Evolutionary conservation across 1,140 invertebrate species (phyloP).

Genomic region (Pentalonia nigronervosa): DNA sequence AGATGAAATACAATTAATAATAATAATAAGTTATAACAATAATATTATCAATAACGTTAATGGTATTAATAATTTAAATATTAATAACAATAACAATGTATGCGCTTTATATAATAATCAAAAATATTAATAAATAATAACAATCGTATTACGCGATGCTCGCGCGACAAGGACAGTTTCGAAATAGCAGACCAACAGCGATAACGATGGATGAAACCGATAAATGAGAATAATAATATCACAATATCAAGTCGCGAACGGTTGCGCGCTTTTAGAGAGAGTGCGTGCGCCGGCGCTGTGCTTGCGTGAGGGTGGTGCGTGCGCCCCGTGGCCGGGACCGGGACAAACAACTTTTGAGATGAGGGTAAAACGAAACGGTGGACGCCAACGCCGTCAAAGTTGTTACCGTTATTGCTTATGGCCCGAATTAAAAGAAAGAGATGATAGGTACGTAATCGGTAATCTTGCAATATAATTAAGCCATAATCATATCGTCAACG

Average conservation of each 20-base stretch:
- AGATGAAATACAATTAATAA: too few relatives aligned
- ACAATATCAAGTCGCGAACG: neutral
- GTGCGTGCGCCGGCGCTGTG: neutral
- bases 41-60: too few relatives aligned
- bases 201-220: neutral
- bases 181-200: neutral
- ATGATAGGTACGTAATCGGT: neutral
- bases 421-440: neutral
- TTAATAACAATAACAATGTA: too few relatives aligned
- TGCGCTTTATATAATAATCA: neutral
- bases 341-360: neutral
- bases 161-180: neutral
- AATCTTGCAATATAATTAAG: neutral
- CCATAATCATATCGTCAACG: neutral
- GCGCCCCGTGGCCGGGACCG: too few relatives aligned
- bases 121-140: neutral
- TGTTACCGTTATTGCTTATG: neutral
- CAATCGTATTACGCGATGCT: neutral
- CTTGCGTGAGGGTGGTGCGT: neutral
- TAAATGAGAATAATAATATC: constrained; percentile 4
- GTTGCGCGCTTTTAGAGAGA: neutral
- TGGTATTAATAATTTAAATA: too few relatives aligned
- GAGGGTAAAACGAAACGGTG: neutral
- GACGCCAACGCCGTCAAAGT: neutral
- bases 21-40: neutral